Evolutionary conservation across 2,797 vertebrate species (phyloP).

Genomic region (Coranthus polyacanthus): DNA sequence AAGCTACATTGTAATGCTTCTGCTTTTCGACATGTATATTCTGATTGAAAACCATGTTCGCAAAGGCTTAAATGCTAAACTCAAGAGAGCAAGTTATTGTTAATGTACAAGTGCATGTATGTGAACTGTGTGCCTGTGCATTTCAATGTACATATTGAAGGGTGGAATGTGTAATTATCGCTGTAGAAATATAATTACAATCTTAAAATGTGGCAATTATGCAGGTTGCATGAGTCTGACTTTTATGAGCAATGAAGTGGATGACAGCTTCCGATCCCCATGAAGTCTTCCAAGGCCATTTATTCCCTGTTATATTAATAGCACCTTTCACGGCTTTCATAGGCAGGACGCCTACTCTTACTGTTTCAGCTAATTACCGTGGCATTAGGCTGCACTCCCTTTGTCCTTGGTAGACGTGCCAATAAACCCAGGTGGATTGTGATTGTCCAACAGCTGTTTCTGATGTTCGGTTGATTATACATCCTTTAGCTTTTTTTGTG

Average conservation of each 20-base stretch:
- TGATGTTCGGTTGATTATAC: constrained; percentile 43
- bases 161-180: constrained; percentile 71
- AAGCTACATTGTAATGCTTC: too few relatives aligned
- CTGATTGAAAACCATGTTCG: too few relatives aligned
- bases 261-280: constrained; percentile 47
- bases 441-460: constrained; percentile 51
- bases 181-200: constrained; percentile 70
- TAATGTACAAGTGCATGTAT: too few relatives aligned
- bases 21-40: too few relatives aligned
- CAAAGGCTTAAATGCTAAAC: too few relatives aligned
- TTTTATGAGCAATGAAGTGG: constrained; percentile 29
- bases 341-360: constrained; percentile 35
- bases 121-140: not conserved
- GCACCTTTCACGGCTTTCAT: constrained; percentile 42
- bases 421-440: constrained; percentile 52
- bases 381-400: constrained; percentile 31
- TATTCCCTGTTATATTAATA: constrained; percentile 56
- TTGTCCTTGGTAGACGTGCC: constrained; percentile 57
- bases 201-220: constrained; percentile 65
- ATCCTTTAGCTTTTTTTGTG: constrained; percentile 2
- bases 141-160: constrained; percentile 45
- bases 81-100: too few relatives aligned
- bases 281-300: constrained; percentile 39
- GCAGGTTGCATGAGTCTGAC: constrained; percentile 46
- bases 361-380: constrained; percentile 50